Conservation (phyloP, 35 echinoderm and acorn worm species). For the Eucidaris tribuloides region DNA sequence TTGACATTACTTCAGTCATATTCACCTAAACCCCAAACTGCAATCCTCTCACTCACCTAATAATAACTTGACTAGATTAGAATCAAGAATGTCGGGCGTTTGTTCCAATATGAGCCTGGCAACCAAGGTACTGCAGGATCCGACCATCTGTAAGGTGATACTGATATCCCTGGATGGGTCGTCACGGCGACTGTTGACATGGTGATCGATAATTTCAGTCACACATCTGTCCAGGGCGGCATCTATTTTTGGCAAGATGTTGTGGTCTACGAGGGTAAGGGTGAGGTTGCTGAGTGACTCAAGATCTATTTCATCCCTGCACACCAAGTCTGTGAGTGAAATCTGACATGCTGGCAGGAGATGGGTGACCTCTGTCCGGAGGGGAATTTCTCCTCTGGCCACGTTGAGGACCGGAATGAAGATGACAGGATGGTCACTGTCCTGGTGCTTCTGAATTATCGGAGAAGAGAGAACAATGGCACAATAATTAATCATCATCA, state of each 20-base stretch:
- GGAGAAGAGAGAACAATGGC: too few species aligned
- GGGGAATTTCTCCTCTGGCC: neutral
- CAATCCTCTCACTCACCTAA: conserved; percentile 4
- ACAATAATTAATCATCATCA: too few species aligned
- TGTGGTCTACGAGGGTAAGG: conserved; percentile 39
- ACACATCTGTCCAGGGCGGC: conserved; percentile 3
- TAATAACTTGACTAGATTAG: neutral
- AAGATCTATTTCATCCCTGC: neutral
- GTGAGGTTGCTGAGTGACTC: neutral
- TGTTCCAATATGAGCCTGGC: neutral
- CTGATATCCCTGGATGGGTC: neutral
- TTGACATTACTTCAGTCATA: too few species aligned
- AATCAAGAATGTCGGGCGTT: neutral
- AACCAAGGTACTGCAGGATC: conserved; percentile 25
- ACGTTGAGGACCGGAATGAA: conserved; percentile 7
- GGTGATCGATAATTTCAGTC: conserved; percentile 39
- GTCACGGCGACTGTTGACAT: conserved; percentile 13
- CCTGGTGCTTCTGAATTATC: too few species aligned
- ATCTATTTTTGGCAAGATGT: neutral
- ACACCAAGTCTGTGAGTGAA: neutral
- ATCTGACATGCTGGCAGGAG: neutral
- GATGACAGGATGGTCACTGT: too few species aligned
- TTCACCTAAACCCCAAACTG: too few species aligned
- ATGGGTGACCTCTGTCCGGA: neutral
- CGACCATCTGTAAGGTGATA: conserved; percentile 28